These are phyloP conservation scores for Actenoides lindsayi DNA, from an alignment of 2,113 vertebrate genomes.

Conservation along the genomic window DNA sequence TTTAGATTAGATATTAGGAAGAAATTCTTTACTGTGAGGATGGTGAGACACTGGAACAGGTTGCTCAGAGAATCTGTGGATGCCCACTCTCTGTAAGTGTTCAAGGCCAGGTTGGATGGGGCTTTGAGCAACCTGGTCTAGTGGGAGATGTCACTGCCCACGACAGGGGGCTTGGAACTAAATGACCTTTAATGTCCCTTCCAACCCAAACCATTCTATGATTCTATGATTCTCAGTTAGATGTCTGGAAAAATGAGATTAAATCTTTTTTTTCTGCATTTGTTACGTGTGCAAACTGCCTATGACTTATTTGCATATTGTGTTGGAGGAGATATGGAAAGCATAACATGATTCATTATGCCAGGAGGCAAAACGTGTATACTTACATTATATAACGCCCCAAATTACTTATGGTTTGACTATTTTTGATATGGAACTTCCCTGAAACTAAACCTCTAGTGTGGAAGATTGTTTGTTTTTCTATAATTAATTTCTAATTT, in stretches of 20 bases:
- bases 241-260: not conserved
- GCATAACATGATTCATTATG: not conserved
- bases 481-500: not conserved
- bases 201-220: not conserved
- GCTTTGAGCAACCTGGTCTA: not conserved
- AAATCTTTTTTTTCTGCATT: not conserved
- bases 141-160: not conserved
- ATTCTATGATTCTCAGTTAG: not conserved
- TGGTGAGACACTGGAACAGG: not conserved
- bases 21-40: not conserved
- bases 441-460: not conserved
- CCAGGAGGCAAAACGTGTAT: not conserved
- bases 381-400: not conserved
- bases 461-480: not conserved
- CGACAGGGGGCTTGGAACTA: not conserved
- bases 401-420: not conserved
- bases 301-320: not conserved
- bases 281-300: not conserved
- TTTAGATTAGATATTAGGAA: not conserved
- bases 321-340: not conserved
- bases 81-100: not conserved
- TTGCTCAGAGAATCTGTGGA: not conserved
- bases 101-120: not conserved
- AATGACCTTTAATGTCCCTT: not conserved
- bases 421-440: not conserved